Evolutionary conservation across 2,113 vertebrate genomes (phyloP), one percentile per base, ranked within the genome.

Genomic region (Cromileptes altivelis): DNA sequence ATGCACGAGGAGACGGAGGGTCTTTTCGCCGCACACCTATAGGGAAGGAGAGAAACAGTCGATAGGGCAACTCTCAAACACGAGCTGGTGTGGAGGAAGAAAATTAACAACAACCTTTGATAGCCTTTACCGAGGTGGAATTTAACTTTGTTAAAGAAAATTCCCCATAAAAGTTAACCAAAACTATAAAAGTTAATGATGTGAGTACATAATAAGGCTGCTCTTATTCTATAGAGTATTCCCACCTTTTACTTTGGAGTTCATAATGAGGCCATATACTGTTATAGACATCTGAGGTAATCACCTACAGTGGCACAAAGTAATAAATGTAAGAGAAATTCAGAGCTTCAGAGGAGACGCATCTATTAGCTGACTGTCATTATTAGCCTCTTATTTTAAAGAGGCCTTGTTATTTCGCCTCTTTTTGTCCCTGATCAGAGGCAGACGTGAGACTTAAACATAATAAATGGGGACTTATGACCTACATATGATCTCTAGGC

Each of bases 151-250:
- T 81, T 58, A 76, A 79, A 89, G 86, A 77, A 86, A 89, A 87
- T 81, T 82, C 68, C 55, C 84, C 23, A 50, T 84, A 80, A 91
- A 92, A 90, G 79, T 92, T 85, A 79, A 81, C 62, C 67, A 60
- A 80, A 78, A 78, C 80, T 78, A 75, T 91, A 82, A 91, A 90
- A 92, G 85, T 92, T 93, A 92, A 94, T 91, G 90, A 91, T 86
- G 89, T 84, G 81, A 80, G 82, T 85, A 69, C 57, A 86, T 90
- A 85, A 91, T 86, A 81, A 87, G 70, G 56, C 80, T 68, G 68
- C 78, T 75, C 82, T 82, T 86, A 86, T 91, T 89, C 90, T 87
- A 80, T 81, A 87, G 91, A 73, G 87, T 80, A 72, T 84, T 78
- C 56, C 77, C 52, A 81, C 37, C 2, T 87, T 89, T 86, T 73